Percentiles rank a stretch among this genome's conserved stretches.
Conservation (phyloP, 1,140 invertebrate genomes). For the Aphis gossypii region DNA sequence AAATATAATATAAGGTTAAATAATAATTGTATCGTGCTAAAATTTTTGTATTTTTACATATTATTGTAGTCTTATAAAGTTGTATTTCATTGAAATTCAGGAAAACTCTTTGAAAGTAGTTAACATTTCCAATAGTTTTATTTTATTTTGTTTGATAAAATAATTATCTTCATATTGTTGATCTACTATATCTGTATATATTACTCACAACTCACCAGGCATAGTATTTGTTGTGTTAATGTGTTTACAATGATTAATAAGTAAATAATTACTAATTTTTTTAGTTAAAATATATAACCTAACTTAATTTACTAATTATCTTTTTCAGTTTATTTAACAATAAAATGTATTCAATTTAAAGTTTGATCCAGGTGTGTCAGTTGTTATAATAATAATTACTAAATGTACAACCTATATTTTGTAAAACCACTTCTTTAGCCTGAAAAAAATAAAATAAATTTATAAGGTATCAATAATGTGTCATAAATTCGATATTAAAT, state of each 20-base stretch:
- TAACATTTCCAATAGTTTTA: conserved; percentile 19
- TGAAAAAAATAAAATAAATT: neutral
- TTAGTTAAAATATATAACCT: neutral
- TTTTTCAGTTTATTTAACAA: neutral
- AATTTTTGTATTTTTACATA: neutral
- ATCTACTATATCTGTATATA: neutral
- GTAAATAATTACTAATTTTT: conserved; percentile 1
- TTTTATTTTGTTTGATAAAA: neutral
- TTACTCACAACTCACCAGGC: neutral
- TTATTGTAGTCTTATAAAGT: neutral
- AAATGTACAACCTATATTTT: too few species aligned
- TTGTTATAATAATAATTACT: neutral
- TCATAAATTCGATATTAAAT: neutral
- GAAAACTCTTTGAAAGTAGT: neutral
- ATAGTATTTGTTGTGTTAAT: neutral
- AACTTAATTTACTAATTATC: neutral
- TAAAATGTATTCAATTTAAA: neutral
- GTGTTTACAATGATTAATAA: neutral
- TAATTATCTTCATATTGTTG: neutral
- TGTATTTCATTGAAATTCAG: conserved; percentile 38
- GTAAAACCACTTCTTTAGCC: neutral
- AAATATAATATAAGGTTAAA: neutral
- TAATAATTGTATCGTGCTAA: neutral
- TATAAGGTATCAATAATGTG: neutral
- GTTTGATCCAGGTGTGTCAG: neutral